Base-by-base conservation (phyloP, 2,888 invertebrate genomes). In the Plutella xylostella region DNA sequence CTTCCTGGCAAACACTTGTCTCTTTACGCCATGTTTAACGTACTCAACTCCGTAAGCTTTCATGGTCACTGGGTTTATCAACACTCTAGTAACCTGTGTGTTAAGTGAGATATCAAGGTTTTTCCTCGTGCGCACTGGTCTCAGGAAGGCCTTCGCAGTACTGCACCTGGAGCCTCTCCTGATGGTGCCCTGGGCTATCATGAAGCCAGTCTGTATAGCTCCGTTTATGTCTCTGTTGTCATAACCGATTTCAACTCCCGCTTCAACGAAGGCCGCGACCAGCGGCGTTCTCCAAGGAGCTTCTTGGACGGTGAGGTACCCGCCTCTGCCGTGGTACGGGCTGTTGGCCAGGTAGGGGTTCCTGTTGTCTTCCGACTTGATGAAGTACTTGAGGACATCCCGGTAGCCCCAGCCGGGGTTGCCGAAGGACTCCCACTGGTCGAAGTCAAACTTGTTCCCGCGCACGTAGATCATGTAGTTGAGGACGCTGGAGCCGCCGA, bases 391-490 rank as follows among this genome's bases (percentile, higher is more conserved):
- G 4, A 97, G 79, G 0, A 92, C 93, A 47, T 93, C 89, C 2
- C 90, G 84, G 73, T 93, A 97, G 1, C 91, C 89, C 97, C 97
- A 97, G 5, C 95, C 96, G 0, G 90, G 85, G 59, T 97, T 96
- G 0, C 97, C 96, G 51, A 91, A 71, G 1, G 87, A 78, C 57
- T 94, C 93, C 97, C 97, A 97, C 38, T 89, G 87, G 63, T 97
- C 93, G 70, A 93, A 97, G 66, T 97, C 97, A 55, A 88, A 85
- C 45, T 86, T 85, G 65, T 90, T 93, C 9, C 96, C 96, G 50
- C 96, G 80, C 0, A 95, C 92, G 67, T 96, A 96, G 3, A 96
- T 85, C 96, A 96, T 95, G 67, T 93, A 93, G 65, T 96, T 96
- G 1, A 96, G 80, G 0, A 92, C 92, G 54, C 92, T 92, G 1